phyloP scores from a whole-genome alignment of 2,797 vertebrate species.

The Podarcis lilfordi region DNA sequence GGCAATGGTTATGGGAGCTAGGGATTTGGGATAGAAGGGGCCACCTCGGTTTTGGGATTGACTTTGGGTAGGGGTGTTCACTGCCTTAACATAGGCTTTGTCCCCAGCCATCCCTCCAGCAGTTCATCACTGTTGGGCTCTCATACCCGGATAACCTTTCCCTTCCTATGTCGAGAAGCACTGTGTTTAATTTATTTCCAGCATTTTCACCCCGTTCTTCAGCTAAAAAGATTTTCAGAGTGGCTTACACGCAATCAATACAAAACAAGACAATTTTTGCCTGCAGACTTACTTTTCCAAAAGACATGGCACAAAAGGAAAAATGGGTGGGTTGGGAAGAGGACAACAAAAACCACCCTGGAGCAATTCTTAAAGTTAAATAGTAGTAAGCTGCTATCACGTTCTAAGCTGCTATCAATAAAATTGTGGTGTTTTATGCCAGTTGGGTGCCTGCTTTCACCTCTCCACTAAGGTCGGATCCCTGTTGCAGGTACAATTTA shows the following conservation, averaged over 20 bases:
- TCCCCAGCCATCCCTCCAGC: background rate
- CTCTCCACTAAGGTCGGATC: background rate
- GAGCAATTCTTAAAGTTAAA: too few relatives aligned
- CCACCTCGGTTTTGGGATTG: background rate
- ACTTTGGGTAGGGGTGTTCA: background rate
- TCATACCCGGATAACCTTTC: too few relatives aligned
- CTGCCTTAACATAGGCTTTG: background rate
- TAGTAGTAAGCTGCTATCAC: background rate
- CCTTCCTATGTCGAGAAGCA: background rate
- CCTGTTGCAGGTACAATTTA: constrained; percentile 13
- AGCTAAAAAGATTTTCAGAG: too few relatives aligned
- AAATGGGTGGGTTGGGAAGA: too few relatives aligned
- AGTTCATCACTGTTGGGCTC: background rate
- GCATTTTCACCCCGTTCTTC: too few relatives aligned
- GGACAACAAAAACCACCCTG: too few relatives aligned
- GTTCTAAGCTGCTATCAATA: background rate
- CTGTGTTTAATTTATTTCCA: background rate
- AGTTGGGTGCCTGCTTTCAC: background rate
- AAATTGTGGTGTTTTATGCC: background rate
- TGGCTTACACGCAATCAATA: too few relatives aligned
- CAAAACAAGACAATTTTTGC: too few relatives aligned
- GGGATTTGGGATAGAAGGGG: background rate
- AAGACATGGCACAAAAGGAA: too few relatives aligned
- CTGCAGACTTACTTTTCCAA: too few relatives aligned
- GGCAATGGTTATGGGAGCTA: background rate